Evolutionary conservation across 2,797 vertebrate genomes (phyloP), one percentile per base, ranked within the genome.

Genomic region (Danio kyathit): DNA sequence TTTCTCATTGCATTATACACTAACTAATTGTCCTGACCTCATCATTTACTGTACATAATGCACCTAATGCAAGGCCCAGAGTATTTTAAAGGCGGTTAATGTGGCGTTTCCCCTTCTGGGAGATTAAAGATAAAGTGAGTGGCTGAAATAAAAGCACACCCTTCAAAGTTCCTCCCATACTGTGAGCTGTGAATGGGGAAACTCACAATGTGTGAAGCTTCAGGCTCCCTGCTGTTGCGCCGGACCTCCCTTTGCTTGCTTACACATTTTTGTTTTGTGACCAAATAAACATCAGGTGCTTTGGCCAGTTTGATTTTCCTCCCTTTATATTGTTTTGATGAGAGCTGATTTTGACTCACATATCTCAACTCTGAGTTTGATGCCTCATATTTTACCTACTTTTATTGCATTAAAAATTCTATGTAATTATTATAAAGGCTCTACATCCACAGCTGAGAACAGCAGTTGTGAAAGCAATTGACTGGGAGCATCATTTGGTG

Each of bases 161-260:
- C 77, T 63, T 79, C 41, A 64, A 63, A 63, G 61, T 65, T 29
- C 29, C 70, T 63, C 72, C 64, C 59, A 71, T 56, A 66, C 70
- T 71, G 54, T 73, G 7, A 73, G 12, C 52, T 74, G 16, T 57
- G 43, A 46, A 14, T 12, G 5, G 70, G 11, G 6, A 0, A 4
- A 29, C 6, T 40, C 49, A 41, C 49, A 54, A 71, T 17, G 51
- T 54, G 49, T 54, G 29, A 71, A 71, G 49, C 49, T 5, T 54
- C 29, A 17, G 59, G 56, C 41, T 29, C 54, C n/a, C 71, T 46
- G 17, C 19, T 44, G 41, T 21, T 60, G 43, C 1, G 46, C 12
- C n/a, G 6, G 17, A 73, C 70, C 13, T 41, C 16, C 38, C 69
- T 5, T 71, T 19, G 38, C n/a, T 54, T 71, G 4, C 52, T 71